Percentiles rank a stretch among this genome's conserved stretches.
These are phyloP conservation scores for Chitala chitala DNA, from an alignment of 2,113 vertebrate species.

Conservation along the genomic window DNA sequence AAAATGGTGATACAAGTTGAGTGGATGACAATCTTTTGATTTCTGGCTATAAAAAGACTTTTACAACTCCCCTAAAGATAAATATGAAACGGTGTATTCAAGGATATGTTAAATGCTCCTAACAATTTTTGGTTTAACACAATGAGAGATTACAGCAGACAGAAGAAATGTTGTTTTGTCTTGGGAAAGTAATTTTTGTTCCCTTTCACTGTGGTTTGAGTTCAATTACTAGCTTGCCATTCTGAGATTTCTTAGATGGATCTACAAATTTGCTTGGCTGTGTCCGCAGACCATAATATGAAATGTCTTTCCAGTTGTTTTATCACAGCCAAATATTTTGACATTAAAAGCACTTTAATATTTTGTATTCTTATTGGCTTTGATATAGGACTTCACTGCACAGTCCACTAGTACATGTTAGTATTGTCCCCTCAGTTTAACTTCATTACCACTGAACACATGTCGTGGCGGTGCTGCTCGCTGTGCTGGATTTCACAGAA, in stretches of 20 bases:
- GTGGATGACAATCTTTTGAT: too few relatives aligned
- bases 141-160: neutral
- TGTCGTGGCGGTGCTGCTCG: too few relatives aligned
- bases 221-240: constrained; percentile 6
- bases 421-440: too few relatives aligned
- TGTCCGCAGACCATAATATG: neutral
- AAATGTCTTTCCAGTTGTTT: neutral
- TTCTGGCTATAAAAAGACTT: too few relatives aligned
- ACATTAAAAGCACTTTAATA: neutral
- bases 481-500: neutral
- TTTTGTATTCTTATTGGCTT: neutral
- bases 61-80: too few relatives aligned
- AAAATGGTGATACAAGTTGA: too few relatives aligned
- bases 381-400: too few relatives aligned
- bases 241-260: neutral
- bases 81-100: too few relatives aligned
- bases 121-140: neutral
- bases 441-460: too few relatives aligned
- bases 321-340: neutral
- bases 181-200: constrained; percentile 7
- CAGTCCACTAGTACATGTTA: too few relatives aligned
- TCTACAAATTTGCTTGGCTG: constrained; percentile 1
- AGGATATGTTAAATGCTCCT: neutral
- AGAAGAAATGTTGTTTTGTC: neutral
- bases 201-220: neutral